Evolutionary conservation across 2,888 invertebrate genomes (phyloP).

Genomic region (Drosophila melanocephala): DNA sequence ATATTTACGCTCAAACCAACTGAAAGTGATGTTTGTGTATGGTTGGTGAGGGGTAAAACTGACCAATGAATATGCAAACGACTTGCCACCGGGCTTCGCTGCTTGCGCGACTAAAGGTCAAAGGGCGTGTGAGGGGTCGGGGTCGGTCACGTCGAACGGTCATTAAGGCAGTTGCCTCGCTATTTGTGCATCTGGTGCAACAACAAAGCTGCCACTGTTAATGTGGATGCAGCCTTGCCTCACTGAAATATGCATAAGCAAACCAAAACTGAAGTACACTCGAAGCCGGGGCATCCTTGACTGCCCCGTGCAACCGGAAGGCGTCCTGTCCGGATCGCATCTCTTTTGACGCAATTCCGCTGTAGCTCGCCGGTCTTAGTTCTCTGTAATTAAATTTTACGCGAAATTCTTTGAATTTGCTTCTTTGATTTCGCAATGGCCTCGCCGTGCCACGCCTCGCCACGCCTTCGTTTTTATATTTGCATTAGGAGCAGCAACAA

Average conservation of each 20-base stretch:
- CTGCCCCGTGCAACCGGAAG: constrained; percentile 1
- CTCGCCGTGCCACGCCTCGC: background rate
- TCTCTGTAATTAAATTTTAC: constrained; percentile 67
- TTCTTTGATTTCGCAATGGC: constrained; percentile 63
- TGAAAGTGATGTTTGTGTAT: constrained; percentile 20
- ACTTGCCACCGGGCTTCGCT: constrained; percentile 27
- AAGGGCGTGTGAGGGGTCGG: constrained; percentile 26
- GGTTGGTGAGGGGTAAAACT: constrained; percentile 17
- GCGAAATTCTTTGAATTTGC: constrained; percentile 66
- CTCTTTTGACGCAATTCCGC: constrained; percentile 48
- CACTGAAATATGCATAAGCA: constrained; percentile 72
- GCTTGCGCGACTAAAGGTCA: constrained; percentile 60
- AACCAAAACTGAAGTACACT: constrained; percentile 58
- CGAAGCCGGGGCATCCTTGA: constrained; percentile 19
- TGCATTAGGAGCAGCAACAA: constrained; percentile 58
- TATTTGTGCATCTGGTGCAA: constrained; percentile 45
- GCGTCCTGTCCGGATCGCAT: constrained; percentile 15
- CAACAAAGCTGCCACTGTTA: constrained; percentile 49
- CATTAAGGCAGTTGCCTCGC: constrained; percentile 62
- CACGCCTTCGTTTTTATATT: constrained; percentile 36
- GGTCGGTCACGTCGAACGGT: constrained; percentile 49
- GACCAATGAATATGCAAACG: constrained; percentile 76
- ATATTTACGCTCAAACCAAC: constrained; percentile 69
- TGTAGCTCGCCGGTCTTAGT: constrained; percentile 12
- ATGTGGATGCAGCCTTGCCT: constrained; percentile 40